Conservation (phyloP, 2,797 vertebrate genomes). For the Sebastes baramenuke region DNA sequence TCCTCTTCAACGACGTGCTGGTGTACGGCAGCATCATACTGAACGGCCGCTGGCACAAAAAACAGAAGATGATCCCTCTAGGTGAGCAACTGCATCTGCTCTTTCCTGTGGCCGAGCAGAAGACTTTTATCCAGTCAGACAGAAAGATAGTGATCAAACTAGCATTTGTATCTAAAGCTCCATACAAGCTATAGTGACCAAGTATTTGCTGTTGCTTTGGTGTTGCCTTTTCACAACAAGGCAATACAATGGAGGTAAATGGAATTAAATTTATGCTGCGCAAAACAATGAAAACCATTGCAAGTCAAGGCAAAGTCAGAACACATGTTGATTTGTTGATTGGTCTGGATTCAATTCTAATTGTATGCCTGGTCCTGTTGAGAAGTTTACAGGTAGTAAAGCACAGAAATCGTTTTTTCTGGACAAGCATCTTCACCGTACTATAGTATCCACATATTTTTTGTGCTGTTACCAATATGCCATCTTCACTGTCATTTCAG, state of each 20-base stretch:
- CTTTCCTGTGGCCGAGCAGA: background rate
- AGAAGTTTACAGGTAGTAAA: background rate
- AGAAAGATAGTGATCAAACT: background rate
- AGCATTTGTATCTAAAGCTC: background rate
- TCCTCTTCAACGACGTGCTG: slow-evolving; percentile 92
- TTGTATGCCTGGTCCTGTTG: background rate
- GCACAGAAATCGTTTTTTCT: background rate
- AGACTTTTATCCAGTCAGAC: background rate
- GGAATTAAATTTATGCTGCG: background rate
- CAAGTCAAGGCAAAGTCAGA: background rate
- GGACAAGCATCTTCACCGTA: too few relatives aligned
- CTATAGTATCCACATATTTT: background rate
- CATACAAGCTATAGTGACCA: background rate
- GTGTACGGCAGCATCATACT: slow-evolving; percentile 91
- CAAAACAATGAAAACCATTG: background rate
- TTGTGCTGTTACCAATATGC: background rate
- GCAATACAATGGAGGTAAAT: background rate
- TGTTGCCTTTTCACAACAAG: background rate
- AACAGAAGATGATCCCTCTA: slow-evolving; percentile 87
- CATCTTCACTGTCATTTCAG: slow-evolving; percentile 50
- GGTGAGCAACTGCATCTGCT: slow-evolving; percentile 45
- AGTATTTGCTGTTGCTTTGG: background rate
- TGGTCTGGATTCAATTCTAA: background rate
- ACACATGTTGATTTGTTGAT: background rate
- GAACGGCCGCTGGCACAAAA: slow-evolving; percentile 85